Evolutionary conservation across 2,888 invertebrate genomes (phyloP).

Genomic region (Heliothis peltigera): DNA sequence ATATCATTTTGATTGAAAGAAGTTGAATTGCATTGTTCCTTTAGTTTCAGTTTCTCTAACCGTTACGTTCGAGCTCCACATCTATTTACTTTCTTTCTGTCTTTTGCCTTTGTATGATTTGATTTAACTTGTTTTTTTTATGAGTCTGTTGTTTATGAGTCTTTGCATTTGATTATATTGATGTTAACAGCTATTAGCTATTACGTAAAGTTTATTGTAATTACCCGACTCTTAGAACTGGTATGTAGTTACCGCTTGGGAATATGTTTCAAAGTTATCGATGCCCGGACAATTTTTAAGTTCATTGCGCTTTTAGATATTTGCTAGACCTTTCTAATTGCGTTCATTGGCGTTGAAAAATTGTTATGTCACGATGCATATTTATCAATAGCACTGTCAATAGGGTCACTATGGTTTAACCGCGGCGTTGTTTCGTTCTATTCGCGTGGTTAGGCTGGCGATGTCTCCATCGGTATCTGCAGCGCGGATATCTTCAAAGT

Average conservation of each 20-base stretch:
- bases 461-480: slow-evolving; percentile 12
- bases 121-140: neutral
- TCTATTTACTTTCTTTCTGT: neutral
- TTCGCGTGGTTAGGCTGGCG: slow-evolving; percentile 17
- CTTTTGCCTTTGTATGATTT: neutral
- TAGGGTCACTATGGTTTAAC: slow-evolving; percentile 32
- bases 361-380: neutral
- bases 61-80: neutral
- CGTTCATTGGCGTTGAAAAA: neutral
- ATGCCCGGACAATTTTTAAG: neutral
- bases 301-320: neutral
- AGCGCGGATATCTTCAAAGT: slow-evolving; percentile 38
- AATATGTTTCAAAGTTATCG: neutral
- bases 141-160: neutral
- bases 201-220: neutral
- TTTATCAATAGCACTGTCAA: slow-evolving; percentile 28
- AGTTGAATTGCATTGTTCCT: slow-evolving; percentile 12
- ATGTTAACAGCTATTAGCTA: neutral
- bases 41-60: neutral
- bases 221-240: neutral
- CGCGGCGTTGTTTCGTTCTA: slow-evolving; percentile 21
- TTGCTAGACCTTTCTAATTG: neutral
- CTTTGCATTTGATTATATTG: slow-evolving; percentile 9
- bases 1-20: slow-evolving; percentile 19
- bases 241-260: neutral